Evolutionary conservation across 2,113 vertebrate species (phyloP).

Genomic region (Uria aalge): DNA sequence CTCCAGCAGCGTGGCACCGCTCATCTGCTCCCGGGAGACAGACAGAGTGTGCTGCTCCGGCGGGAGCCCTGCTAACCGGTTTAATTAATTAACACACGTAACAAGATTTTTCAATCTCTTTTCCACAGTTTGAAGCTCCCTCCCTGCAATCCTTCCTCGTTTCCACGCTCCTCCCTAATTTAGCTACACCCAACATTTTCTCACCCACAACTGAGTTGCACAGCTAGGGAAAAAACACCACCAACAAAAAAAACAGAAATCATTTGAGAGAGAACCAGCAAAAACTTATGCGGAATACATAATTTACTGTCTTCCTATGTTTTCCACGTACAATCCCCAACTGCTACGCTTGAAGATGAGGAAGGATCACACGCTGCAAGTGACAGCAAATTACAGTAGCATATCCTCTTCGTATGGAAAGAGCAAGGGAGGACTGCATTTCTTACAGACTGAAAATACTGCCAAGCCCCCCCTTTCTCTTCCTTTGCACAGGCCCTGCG

Average conservation of each 20-base stretch:
- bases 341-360: neutral
- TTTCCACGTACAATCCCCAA: neutral
- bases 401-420: neutral
- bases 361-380: neutral
- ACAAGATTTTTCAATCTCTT: neutral
- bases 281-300: neutral
- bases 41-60: neutral
- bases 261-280: neutral
- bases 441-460: neutral
- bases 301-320: neutral
- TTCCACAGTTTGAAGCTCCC: neutral
- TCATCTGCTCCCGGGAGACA: neutral
- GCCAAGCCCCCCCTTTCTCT: neutral
- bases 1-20: neutral
- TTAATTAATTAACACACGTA: neutral
- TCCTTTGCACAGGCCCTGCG: neutral
- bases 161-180: neutral
- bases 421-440: too few species aligned
- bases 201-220: neutral
- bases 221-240: neutral
- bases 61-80: neutral
- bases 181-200: neutral
- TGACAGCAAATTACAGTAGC: neutral
- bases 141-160: neutral
- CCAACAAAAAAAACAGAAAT: neutral